Percentiles rank a stretch among this genome's conserved stretches.
Conservation (phyloP, 1,140 invertebrate species). For the Dolichoris vasculosae region DNA sequence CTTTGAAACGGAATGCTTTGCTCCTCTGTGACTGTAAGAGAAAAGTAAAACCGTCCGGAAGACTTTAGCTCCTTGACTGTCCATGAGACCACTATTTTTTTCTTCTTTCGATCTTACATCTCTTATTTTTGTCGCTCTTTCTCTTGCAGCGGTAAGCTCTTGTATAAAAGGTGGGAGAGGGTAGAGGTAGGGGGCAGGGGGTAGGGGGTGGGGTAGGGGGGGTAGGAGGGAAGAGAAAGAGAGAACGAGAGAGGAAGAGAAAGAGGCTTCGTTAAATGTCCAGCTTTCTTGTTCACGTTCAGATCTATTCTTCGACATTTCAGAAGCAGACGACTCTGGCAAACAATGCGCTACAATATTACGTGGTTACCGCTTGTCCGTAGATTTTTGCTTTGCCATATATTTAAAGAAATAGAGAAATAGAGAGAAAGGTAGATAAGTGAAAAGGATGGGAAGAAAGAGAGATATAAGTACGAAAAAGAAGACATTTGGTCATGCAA, state of each 20-base stretch:
- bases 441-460: neutral
- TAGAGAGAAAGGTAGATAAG: neutral
- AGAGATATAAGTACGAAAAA: neutral
- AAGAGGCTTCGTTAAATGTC: constrained; percentile 33
- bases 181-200: neutral
- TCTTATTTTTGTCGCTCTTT: constrained; percentile 3
- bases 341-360: constrained; percentile 31
- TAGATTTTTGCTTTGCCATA: neutral
- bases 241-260: neutral
- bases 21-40: neutral
- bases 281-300: neutral
- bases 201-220: neutral
- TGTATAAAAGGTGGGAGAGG: neutral
- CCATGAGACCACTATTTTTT: constrained; percentile 21
- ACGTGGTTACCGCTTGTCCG: neutral
- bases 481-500: neutral
- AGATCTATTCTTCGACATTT: constrained; percentile 14
- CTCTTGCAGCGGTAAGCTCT: constrained; percentile 23
- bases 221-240: neutral
- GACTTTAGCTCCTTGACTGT: constrained; percentile 34
- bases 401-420: neutral
- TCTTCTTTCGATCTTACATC: neutral
- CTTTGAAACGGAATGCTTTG: constrained; percentile 35
- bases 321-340: constrained; percentile 32
- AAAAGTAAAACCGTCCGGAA: constrained; percentile 30